phyloP scores from a whole-genome alignment of 23 tunicate genomes.

The Halocynthia aurantium region DNA sequence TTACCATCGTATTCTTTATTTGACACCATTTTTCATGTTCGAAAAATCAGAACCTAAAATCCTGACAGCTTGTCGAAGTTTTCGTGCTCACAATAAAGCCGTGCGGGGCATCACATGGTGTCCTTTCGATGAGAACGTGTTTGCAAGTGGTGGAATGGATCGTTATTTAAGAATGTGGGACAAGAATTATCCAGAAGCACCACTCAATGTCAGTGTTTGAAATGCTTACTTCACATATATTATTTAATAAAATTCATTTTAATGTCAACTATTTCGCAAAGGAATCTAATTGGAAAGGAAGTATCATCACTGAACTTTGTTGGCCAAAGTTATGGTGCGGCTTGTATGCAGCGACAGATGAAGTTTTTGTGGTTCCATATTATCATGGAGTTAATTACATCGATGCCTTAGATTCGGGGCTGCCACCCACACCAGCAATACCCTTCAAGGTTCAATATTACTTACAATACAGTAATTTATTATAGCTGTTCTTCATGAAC shows the following conservation, averaged over 20 bases:
- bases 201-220: constrained; percentile 26
- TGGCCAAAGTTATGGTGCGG: constrained; percentile 69
- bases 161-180: constrained; percentile 57
- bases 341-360: constrained; percentile 51
- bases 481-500: no score
- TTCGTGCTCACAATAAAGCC: constrained; percentile 61
- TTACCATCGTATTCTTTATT: background rate
- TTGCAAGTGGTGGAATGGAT: constrained; percentile 59
- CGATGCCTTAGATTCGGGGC: background rate
- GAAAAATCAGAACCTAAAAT: background rate
- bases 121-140: constrained; percentile 51
- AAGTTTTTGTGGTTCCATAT: constrained; percentile 52
- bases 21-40: background rate
- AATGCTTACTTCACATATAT: no score
- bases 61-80: constrained; percentile 36
- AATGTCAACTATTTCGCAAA: no score
- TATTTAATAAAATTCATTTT: no score
- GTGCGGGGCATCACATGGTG: constrained; percentile 52
- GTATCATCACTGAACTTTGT: constrained; percentile 39
- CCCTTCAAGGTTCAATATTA: constrained; percentile 18
- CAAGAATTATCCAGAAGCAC: constrained; percentile 25
- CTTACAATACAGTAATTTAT: background rate
- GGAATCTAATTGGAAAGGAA: constrained; percentile 29
- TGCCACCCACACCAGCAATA: constrained; percentile 18
- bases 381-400: constrained; percentile 33